Conservation (phyloP, 2,888 invertebrate genomes). For the Parelbella ahira region DNA sequence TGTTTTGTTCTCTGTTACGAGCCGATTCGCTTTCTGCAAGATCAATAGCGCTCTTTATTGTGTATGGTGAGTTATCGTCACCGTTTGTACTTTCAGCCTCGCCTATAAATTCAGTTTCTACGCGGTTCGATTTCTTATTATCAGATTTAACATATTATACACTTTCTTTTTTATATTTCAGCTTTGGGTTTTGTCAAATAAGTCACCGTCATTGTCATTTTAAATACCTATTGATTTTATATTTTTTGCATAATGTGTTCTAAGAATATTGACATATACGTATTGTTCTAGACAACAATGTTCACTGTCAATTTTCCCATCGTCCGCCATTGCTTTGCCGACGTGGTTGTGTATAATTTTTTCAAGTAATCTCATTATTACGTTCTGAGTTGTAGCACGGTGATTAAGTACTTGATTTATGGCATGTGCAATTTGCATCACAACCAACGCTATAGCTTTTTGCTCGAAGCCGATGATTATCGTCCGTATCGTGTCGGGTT, state of each 20-base stretch:
- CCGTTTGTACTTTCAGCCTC: constrained; percentile 58
- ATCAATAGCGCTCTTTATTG: constrained; percentile 78
- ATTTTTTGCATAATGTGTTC: too few species aligned
- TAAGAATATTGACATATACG: too few species aligned
- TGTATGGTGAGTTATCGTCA: constrained; percentile 68
- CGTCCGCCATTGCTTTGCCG: constrained; percentile 39
- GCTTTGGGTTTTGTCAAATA: too few species aligned
- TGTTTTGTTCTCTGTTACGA: constrained; percentile 78
- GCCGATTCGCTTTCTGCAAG: constrained; percentile 75
- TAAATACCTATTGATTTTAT: too few species aligned
- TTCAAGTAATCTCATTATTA: constrained; percentile 77
- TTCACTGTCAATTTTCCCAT: constrained; percentile 48
- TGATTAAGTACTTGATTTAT: constrained; percentile 78
- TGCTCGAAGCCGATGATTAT: constrained; percentile 73
- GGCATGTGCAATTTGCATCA: constrained; percentile 77
- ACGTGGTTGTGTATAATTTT: constrained; percentile 58
- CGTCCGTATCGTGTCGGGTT: constrained; percentile 76
- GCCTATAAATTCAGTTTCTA: constrained; percentile 60
- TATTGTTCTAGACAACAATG: constrained; percentile 46
- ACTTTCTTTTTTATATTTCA: constrained; percentile 44
- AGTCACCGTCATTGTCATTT: too few species aligned
- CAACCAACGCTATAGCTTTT: constrained; percentile 71
- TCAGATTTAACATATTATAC: constrained; percentile 68
- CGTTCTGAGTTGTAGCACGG: constrained; percentile 59
- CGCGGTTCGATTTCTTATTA: constrained; percentile 64